Evolutionary conservation across 2,797 vertebrate species (phyloP), one percentile per base, ranked within the genome.

Genomic region (Thamnophis elegans): DNA sequence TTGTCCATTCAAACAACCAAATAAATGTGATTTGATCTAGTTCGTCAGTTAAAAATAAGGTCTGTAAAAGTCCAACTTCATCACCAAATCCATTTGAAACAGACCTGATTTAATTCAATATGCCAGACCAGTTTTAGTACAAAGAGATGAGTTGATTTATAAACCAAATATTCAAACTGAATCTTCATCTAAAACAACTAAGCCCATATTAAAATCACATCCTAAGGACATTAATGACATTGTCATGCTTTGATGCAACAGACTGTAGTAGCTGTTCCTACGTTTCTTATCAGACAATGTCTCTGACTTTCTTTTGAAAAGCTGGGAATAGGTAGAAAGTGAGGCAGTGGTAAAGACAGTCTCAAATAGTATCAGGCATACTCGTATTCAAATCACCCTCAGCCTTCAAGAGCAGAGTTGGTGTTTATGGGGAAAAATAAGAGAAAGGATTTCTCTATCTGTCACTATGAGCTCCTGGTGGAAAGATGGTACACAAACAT

Each of bases 231-330:
- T 47, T 0, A 26, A 36, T 56, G 93, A 92, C 86, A 28, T 42
- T 91, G 13, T 94, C 2, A 1, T 47, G 42, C 4, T 78, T 86
- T 54, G 47, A 47, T 58, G 25, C n/a, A 26, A 59, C 92, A 94
- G 32, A 85, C 42, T 87, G 73, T 82, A 93, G 88, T 88, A 90
- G 65, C 82, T 91, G 87, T 87, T 26, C 16, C 94, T 62, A 58
- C 0, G 51, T 4, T 91, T n/a, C 47, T 62, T 36, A 65, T 55
- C 85, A 58, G 60, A 91, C 12, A 88, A 2, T 14, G 20, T 87
- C 32, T 88, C 86, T 42, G 13, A 12, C 32, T 58, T 54, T 73
- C 3, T 9, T 88, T n/a, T 16, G n/a, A n/a, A 56, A 68, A 73
- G 53, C 28, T 91, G 25, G 47, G 16, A 91, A 87, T 47, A 42